Conservation (phyloP, 35 echinoderm and acorn worm genomes). For the Strongylocentrotus purpuratus region DNA sequence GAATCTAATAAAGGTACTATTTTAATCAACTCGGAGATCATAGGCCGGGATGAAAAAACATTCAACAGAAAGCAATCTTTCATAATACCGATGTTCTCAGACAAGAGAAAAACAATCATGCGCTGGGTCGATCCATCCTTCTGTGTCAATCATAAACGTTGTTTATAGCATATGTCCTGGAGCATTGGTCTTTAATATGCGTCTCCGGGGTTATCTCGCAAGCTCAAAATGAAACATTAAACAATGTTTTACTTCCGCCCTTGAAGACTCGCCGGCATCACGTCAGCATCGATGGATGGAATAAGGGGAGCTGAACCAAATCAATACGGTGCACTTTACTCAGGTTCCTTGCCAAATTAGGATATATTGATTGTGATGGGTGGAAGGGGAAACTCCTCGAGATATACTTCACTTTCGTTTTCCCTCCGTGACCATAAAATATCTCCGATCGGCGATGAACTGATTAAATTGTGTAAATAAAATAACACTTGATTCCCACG, state of each 20-base stretch:
- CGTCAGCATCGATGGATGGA: neutral
- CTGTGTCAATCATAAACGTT: neutral
- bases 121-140: neutral
- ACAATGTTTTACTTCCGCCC: neutral
- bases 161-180: neutral
- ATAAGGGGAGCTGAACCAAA: neutral
- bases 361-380: conserved; percentile 3
- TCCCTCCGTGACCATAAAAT: neutral
- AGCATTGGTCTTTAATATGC: neutral
- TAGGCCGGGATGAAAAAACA: neutral
- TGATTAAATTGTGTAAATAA: conserved; percentile 15
- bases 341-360: neutral
- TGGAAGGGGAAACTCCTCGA: neutral
- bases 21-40: neutral
- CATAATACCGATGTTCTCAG: neutral
- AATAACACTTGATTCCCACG: neutral
- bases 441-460: neutral
- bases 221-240: neutral
- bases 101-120: neutral
- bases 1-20: too few relatives aligned
- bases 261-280: neutral
- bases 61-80: neutral
- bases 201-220: too few relatives aligned
- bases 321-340: conserved; percentile 8
- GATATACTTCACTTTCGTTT: neutral